Percentiles rank a stretch among this genome's conserved stretches.
Evolutionary conservation across 2,888 invertebrate species (phyloP).

Genomic region (Anoplius nigerrimus): DNA sequence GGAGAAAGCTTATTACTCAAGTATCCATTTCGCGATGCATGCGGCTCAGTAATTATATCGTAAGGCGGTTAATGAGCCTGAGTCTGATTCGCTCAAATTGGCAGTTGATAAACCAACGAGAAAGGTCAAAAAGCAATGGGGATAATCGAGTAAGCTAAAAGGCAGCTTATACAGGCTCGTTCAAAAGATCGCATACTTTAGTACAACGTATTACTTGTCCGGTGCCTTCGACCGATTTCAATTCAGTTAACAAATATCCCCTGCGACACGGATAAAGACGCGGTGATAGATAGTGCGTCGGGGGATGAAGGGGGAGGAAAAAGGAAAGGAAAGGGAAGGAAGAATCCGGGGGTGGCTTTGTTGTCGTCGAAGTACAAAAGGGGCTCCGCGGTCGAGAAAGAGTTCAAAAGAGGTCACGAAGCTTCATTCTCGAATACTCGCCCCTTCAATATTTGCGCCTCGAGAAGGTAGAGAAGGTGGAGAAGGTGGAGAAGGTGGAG

Average conservation of each 20-base stretch:
- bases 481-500: no score
- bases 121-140: neutral
- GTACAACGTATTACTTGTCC: no score
- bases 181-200: neutral
- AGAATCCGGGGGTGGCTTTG: neutral
- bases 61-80: conserved; percentile 19
- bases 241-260: conserved; percentile 35
- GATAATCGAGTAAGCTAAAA: no score
- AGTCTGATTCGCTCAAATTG: conserved; percentile 8
- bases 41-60: neutral
- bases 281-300: neutral
- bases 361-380: conserved; percentile 6
- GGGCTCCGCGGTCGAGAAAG: conserved; percentile 26
- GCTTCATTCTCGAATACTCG: conserved; percentile 22
- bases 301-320: neutral
- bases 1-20: no score
- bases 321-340: conserved; percentile 5
- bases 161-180: no score
- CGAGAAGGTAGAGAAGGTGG: conserved; percentile 20
- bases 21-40: no score
- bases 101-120: neutral
- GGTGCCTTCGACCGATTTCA: conserved; percentile 40
- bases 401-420: conserved; percentile 42
- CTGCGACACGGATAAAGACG: neutral
- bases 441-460: conserved; percentile 30